These are phyloP conservation scores for Oxygymnocypris stewartii DNA, from an alignment of 2,113 vertebrate genomes.

Conservation along the genomic window DNA sequence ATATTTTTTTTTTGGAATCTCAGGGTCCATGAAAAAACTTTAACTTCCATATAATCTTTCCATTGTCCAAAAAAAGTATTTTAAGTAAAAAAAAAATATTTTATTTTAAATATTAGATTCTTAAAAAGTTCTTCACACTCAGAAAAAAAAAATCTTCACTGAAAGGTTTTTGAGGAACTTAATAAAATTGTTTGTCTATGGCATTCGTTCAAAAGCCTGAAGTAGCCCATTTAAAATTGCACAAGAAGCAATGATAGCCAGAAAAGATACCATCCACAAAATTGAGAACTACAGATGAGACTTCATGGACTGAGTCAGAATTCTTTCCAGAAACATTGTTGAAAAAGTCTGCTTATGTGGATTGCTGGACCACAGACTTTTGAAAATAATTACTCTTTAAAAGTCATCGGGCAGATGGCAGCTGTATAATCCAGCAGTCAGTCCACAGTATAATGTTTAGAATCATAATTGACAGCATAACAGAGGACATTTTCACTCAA, in stretches of 20 bases:
- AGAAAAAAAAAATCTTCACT: no score
- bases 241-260: constrained; percentile 58
- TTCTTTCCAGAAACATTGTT: constrained; percentile 63
- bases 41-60: background rate
- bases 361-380: constrained; percentile 45
- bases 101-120: background rate
- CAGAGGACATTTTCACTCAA: constrained; percentile 49
- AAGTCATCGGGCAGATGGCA: constrained; percentile 66
- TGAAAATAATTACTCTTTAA: constrained; percentile 67
- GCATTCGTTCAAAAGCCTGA: background rate
- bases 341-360: constrained; percentile 43
- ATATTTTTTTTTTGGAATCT: background rate
- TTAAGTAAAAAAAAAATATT: no score
- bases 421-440: constrained; percentile 54
- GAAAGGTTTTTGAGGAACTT: no score
- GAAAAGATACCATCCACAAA: constrained; percentile 46
- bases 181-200: no score
- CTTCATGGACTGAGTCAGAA: constrained; percentile 63
- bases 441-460: constrained; percentile 34
- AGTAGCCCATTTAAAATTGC: constrained; percentile 56
- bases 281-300: constrained; percentile 49
- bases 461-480: constrained; percentile 49
- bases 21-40: background rate
- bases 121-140: background rate
- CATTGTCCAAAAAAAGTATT: background rate